Percentiles rank a stretch among this genome's conserved stretches.
These are phyloP conservation scores for Monomorium pharaonis DNA, from an alignment of 1,140 invertebrate species.

Conservation along the genomic window DNA sequence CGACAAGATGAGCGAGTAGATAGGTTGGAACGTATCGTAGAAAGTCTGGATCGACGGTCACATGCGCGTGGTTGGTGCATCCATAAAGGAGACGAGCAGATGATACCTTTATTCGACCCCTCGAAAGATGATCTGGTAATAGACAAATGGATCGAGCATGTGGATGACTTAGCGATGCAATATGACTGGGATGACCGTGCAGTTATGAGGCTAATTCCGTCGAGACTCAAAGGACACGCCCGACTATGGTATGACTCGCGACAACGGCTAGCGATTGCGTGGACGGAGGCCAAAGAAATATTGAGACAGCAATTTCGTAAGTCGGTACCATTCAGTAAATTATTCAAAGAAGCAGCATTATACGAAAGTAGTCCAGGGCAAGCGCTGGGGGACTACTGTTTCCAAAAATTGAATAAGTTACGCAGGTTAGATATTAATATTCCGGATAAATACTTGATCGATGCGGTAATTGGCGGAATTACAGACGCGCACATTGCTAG, in stretches of 20 bases:
- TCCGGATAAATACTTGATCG: background rate
- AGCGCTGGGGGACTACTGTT: slow-evolving; percentile 11
- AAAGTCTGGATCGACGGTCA: background rate
- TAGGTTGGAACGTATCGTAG: background rate
- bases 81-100: background rate
- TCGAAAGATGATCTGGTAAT: background rate
- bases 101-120: background rate
- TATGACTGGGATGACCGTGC: background rate
- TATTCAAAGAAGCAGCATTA: background rate
- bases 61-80: background rate
- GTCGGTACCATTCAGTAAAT: background rate
- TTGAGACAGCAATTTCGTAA: slow-evolving; percentile 11
- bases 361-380: background rate
- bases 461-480: background rate
- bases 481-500: background rate
- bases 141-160: background rate
- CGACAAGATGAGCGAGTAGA: background rate
- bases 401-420: slow-evolving; percentile 1
- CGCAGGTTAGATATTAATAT: background rate
- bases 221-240: background rate
- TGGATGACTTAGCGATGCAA: background rate
- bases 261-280: background rate
- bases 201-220: background rate
- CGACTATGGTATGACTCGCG: slow-evolving; percentile 8
- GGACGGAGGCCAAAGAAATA: background rate